Evolutionary conservation across 2,113 vertebrate genomes (phyloP), one percentile per base, ranked within the genome.

Genomic region (Turnix velox): DNA sequence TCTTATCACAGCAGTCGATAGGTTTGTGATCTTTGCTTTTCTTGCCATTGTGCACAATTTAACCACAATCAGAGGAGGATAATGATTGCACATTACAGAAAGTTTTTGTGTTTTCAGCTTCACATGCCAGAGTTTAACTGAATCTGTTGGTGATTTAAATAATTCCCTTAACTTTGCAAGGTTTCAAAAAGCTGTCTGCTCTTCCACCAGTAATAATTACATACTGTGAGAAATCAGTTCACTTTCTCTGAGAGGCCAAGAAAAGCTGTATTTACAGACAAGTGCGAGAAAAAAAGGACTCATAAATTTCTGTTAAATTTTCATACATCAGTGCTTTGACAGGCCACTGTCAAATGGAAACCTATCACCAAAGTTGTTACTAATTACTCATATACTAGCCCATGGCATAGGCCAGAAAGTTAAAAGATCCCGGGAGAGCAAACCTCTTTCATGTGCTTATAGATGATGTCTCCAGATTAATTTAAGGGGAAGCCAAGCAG

Each of bases 61-160:
- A 72, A 81, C 9, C 54, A 69, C 84, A 33, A 67, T 91, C 67
- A 80, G 61, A 72, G 67, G 33, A 87, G 74, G 61, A 89, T 88
- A 92, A 95, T 86, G 81, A 86, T 24, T 87, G 61, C 33, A 62
- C 33, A 35, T 89, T 55, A 57, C 23, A 72, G 51, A 77, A 94
- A 88, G 54, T 77, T 94, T 92, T 85, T 83, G 63, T 85, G 67
- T 94, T 94, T 96, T 94, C 91, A 81, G 61, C 80, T 90, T 83
- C 81, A 31, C 45, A 19, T 68, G 67, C 67, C 9, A 6, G 23
- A 33, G 23, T 45, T 67, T 80, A 91, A 90, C 79, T 59, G 80
- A 75, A 81, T 55, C 54, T 66, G 49, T 52, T 88, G 78, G 74
- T 55, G 25, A 84, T 86, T 92, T 87, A 75, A 91, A 94, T 73